A percentile compares a stretch with the other conserved stretches of the same genome.
phyloP scores from a whole-genome alignment of 37 sponge, comb jelly and placozoan species.

The Corticium candelabrum region DNA sequence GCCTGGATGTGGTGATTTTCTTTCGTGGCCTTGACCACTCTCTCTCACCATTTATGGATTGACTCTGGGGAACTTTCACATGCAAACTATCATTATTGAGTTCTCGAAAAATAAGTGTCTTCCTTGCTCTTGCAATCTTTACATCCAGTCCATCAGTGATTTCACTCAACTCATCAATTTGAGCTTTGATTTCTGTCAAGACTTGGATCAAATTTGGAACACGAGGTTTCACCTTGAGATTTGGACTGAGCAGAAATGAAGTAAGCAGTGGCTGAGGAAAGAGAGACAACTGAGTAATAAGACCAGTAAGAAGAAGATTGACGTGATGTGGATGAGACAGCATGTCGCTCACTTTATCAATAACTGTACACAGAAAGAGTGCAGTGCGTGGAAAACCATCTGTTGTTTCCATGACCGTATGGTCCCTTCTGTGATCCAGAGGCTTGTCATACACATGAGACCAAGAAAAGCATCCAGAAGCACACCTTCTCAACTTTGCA shows the following conservation, averaged over 20 bases:
- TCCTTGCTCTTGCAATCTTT: constrained; percentile 54
- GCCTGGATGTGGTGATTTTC: constrained; percentile 39
- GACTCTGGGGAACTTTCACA: neutral
- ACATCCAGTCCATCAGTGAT: constrained; percentile 40
- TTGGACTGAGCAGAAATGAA: constrained; percentile 56
- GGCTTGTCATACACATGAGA: neutral
- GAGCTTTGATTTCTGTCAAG: constrained; percentile 31
- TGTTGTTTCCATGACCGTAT: neutral
- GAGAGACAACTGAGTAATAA: constrained; percentile 45
- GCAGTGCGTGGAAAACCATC: constrained; percentile 9
- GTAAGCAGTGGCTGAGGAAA: constrained; percentile 72
- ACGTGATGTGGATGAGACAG: constrained; percentile 32
- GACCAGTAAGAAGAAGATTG: constrained; percentile 39
- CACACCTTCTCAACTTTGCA: neutral
- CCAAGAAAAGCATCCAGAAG: neutral
- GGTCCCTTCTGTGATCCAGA: neutral
- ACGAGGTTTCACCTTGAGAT: constrained; percentile 43
- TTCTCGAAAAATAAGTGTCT: constrained; percentile 58
- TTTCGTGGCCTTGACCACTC: constrained; percentile 18
- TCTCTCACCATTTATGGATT: neutral
- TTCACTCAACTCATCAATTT: constrained; percentile 18
- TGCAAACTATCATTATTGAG: neutral
- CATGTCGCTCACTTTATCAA: constrained; percentile 42
- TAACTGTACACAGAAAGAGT: constrained; percentile 44
- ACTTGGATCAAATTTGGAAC: constrained; percentile 51